Evolutionary conservation across 2,797 vertebrate species (phyloP), one percentile per base, ranked within the genome.

Genomic region (Falco biarmicus): DNA sequence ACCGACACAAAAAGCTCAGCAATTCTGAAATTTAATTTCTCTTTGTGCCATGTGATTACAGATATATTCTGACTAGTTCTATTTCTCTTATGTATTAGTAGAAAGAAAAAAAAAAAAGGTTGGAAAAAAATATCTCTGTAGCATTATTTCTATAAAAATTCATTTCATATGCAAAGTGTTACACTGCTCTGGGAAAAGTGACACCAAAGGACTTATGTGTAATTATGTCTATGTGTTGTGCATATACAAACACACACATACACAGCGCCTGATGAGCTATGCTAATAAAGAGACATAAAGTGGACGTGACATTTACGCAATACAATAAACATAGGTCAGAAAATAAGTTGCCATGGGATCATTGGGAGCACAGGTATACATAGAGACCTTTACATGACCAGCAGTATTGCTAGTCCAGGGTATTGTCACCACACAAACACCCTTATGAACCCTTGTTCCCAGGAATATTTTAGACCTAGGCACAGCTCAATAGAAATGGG

Each of bases 251-350:
- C 45, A 88, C 84, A 81, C 54, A 71, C 18, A 87, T 45, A 63
- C 70, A 79, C 28, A 61, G 47, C 0, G 13, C 78, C 65, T 84
- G 73, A 85, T 90, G 89, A 76, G 70, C 87, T 86, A 39, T 73
- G 82, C 89, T 95, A 84, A 96, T 84, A 65, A 45, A 88, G 32
- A 90, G 85, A 77, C 95, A 93, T 84, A 84, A 96, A 93, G 57
- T 3, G 50, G 68, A 94, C 1, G 18, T 85, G 93, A 90, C 53
- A 91, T 95, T 95, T 95, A 95, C 31, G 47, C 87, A 78, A 45
- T 26, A 78, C 54, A 96, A 86, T 92, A 96, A 96, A 94, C 89
- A 92, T 3, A 91, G 89, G 90, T 96, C 89, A 91, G 90, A 93
- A 94, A 84, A 56, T 22, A 91, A 92, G 73, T 92, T 78, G 79